phyloP scores from a whole-genome alignment of 2,797 vertebrate genomes.

The Parauchenoglanis ngamensis region DNA sequence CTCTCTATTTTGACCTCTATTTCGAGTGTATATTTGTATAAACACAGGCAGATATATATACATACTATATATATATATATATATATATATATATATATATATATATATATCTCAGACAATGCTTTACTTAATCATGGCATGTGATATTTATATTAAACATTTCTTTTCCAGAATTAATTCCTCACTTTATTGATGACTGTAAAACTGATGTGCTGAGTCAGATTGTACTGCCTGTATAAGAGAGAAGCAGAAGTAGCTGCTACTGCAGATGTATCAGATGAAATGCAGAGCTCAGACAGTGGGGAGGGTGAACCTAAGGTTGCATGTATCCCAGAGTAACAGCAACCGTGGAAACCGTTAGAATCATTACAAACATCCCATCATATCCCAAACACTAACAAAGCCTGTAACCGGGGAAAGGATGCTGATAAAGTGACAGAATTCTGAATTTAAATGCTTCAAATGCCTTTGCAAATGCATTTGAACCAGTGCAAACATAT shows the following conservation, averaged over 20 bases:
- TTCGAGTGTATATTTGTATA: neutral
- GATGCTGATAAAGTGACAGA: neutral
- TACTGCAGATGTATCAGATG: constrained; percentile 39
- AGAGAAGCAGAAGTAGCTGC: constrained; percentile 23
- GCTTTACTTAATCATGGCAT: neutral
- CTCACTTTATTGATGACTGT: constrained; percentile 24
- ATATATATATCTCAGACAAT: neutral
- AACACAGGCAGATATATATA: neutral
- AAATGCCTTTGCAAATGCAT: neutral
- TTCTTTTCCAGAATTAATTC: constrained; percentile 32
- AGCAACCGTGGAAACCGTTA: constrained; percentile 44
- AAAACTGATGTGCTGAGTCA: constrained; percentile 27
- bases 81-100: neutral
- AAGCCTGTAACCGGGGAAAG: neutral
- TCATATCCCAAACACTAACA: constrained; percentile 26
- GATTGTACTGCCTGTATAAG: constrained; percentile 17
- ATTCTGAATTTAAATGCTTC: neutral
- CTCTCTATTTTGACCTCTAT: neutral
- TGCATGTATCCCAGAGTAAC: constrained; percentile 36
- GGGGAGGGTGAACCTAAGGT: constrained; percentile 29
- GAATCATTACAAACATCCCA: constrained; percentile 40
- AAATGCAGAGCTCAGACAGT: constrained; percentile 33
- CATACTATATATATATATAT: neutral
- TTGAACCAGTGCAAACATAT: neutral
- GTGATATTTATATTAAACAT: neutral